These are phyloP conservation scores for Oncorhynchus mykiss DNA, from an alignment of 2,113 vertebrate species.

Conservation along the genomic window DNA sequence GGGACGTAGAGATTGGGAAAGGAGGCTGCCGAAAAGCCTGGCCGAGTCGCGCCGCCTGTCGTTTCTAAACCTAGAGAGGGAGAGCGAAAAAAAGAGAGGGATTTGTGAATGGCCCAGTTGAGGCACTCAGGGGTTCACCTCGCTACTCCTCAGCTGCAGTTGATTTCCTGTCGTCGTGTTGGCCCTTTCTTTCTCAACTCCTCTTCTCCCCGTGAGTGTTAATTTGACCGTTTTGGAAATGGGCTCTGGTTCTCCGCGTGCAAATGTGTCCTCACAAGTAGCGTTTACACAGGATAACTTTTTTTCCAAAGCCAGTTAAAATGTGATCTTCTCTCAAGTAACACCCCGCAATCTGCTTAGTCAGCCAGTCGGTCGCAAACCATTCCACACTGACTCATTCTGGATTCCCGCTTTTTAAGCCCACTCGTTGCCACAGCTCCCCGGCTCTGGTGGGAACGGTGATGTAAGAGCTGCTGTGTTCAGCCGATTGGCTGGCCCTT, in stretches of 20 bases:
- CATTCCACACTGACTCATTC: not conserved
- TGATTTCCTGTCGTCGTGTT: not conserved
- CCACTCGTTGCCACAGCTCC: not conserved
- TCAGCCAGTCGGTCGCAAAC: not conserved
- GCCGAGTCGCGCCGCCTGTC: not conserved
- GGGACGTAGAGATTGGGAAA: constrained; percentile 6
- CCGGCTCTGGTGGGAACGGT: constrained; percentile 16
- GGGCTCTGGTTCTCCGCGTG: too few relatives aligned
- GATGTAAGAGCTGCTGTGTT: constrained; percentile 40
- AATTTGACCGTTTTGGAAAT: too few relatives aligned
- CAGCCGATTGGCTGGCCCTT: constrained; percentile 42
- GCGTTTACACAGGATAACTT: too few relatives aligned
- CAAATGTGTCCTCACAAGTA: too few relatives aligned
- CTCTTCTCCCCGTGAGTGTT: not conserved
- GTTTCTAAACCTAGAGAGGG: not conserved
- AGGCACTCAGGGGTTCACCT: constrained; percentile 13
- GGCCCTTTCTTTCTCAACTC: not conserved
- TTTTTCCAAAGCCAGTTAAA: constrained; percentile 5
- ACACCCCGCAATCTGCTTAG: not conserved
- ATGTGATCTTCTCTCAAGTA: not conserved
- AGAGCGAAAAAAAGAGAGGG: too few relatives aligned
- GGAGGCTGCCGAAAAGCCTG: constrained; percentile 31
- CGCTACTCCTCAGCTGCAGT: constrained; percentile 16
- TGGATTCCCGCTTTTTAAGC: constrained; percentile 12
- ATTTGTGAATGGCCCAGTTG: constrained; percentile 26